Base-by-base conservation (phyloP, 2,888 invertebrate species). In the Rhorus exstirpatorius region DNA sequence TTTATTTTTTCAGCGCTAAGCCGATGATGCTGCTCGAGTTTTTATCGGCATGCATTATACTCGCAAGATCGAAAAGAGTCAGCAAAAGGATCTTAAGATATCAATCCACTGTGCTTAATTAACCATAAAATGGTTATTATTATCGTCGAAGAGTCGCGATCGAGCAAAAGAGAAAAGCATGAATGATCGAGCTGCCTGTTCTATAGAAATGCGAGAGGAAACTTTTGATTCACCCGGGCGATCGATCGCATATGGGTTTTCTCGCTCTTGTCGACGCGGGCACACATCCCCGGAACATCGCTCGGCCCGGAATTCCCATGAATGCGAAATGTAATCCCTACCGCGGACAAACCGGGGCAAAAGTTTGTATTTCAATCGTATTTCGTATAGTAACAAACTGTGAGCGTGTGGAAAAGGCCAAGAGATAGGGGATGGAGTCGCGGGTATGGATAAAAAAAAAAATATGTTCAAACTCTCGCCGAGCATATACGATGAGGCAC, bases 311-410 rank as follows among this genome's bases (percentile, higher is more conserved):
- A 89, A 90, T 90, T 90, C 88, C 88, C 87, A 91, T 90, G 90
- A 90, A 91, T 90, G 89, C 87, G 87, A 91, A 91, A 90, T 90
- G 90, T 87, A 90, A 90, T 91, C 88, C 86, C 58, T 60, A 63
- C 68, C 68, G 68, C 70, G 80, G 38, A 77, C 77, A 51, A 60
- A 53, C 51, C 70, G 51, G 79, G 53, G 76, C 67, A 83, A 86
- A 89, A 89, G 83, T 89, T 89, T 83, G 86, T 84, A 86, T 88
- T 88, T 88, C 89, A 86, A 88, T 89, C 86, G 86, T 76, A 81
- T 82, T 84, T 84, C 46, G 75, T 76, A n/a, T n/a, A 68, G 81
- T 85, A 85, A 87, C 87, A 86, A 88, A 88, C 84, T 86, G 71
- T 75, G 55, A 53, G 70, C n/a, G n/a, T n/a, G n/a, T 26, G 35